Evolutionary conservation across 2,797 vertebrate genomes (phyloP).

Genomic region (Alauda arvensis): DNA sequence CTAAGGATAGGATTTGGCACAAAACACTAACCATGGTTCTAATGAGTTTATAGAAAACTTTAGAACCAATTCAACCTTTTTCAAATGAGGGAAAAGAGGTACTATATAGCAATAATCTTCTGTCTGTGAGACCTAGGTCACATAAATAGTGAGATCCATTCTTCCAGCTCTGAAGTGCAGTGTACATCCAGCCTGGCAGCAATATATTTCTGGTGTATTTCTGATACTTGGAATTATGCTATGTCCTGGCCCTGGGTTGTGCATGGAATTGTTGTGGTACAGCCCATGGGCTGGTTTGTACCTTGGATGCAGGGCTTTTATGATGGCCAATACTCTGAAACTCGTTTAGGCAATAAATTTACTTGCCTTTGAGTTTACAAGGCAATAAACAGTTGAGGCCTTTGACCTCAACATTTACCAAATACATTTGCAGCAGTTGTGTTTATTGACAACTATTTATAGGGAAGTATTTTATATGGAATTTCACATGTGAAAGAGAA

Average conservation of each 20-base stretch:
- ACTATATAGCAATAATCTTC: neutral
- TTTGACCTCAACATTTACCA: constrained; percentile 81
- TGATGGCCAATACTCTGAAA: constrained; percentile 77
- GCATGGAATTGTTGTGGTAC: constrained; percentile 41
- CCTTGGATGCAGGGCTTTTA: constrained; percentile 72
- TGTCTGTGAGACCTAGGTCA: neutral
- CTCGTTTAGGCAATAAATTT: constrained; percentile 81
- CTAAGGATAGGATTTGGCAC: neutral
- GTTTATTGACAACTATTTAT: constrained; percentile 84
- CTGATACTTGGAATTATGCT: constrained; percentile 46
- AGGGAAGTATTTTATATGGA: constrained; percentile 70
- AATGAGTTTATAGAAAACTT: neutral
- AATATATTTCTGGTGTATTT: neutral
- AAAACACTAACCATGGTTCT: neutral
- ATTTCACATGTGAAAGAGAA: constrained; percentile 61
- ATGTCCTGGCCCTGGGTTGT: constrained; percentile 2
- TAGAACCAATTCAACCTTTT: neutral
- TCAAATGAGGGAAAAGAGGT: neutral
- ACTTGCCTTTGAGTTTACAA: constrained; percentile 84
- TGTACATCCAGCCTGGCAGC: constrained; percentile 9
- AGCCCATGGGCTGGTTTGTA: constrained; percentile 63
- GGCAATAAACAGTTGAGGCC: constrained; percentile 81
- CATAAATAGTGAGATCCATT: neutral
- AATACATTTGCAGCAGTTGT: constrained; percentile 81
- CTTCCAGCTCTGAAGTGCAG: neutral